Base-by-base conservation (phyloP, 2,797 vertebrate genomes). In the Chloroceryle amazona region DNA sequence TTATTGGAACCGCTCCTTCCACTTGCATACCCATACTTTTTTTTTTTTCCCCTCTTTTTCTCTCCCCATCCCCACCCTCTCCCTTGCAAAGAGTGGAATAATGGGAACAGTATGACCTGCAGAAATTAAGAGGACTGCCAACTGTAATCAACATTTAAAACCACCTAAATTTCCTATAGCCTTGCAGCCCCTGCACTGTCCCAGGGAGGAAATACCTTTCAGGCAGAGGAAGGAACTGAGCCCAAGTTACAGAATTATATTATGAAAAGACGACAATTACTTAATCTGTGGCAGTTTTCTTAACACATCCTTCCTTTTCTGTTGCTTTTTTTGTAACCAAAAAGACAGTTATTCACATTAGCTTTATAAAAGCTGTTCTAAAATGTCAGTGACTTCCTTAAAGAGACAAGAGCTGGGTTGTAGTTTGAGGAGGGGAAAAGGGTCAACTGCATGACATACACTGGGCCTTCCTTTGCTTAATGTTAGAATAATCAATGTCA, bases 261-360 rank as follows among this genome's bases (percentile, higher is more conserved):
- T 97, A 80, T 66, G 90, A 97, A 94, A 89, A 89, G 51, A 96
- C 0, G 52, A 96, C 96, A 94, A 96, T 96, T 95, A 94, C 90
- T 96, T 97, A 91, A 96, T 89, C 94, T 81, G 76, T 2, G 1
- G 74, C 52, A 93, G 81, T 95, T 94, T 94, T 96, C 81, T 94
- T 90, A 93, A 94, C 81, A 97, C 90, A 97, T 97, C 96, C 96
- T 97, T 97, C 96, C 96, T 97, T 86, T 96, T 84, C 88, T 94
- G 86, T 71, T 96, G 81, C 90, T 92, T 96, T 96, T 97, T 95
- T 94, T 63, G 78, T 87, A 94, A 89, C 74, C 37, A 74, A 67
- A 84, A 89, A 67, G 76, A 35, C 74, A 89, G 81, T 82, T 90
- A 84, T 41, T 94, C 75, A 41, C 47, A 46, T 52, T 73, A 90